These are phyloP conservation scores for Prolemur simus DNA, from an alignment of 2,113 vertebrate genomes.

Conservation along the genomic window DNA sequence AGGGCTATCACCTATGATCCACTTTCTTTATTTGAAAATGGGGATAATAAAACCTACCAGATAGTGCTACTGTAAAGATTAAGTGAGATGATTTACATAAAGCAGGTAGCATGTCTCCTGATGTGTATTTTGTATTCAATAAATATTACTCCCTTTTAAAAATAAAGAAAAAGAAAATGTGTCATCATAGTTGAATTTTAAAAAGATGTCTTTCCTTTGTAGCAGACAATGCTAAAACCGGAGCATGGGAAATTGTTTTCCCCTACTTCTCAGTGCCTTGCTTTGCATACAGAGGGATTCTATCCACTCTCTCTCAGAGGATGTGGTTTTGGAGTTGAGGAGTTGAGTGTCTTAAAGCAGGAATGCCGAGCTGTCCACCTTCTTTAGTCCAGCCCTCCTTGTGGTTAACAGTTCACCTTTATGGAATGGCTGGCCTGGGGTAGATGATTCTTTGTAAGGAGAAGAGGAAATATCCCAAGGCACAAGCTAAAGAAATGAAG, in stretches of 20 bases:
- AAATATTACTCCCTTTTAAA: not conserved
- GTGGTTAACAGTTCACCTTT: not conserved
- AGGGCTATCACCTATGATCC: not conserved
- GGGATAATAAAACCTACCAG: not conserved
- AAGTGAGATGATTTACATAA: not conserved
- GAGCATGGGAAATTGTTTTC: not conserved
- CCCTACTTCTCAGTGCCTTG: not conserved
- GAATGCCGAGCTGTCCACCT: not conserved
- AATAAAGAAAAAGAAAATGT: not conserved
- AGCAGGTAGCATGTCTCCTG: not conserved
- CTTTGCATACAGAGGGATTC: not conserved
- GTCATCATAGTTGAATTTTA: not conserved
- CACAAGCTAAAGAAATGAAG: not conserved
- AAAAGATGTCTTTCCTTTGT: not conserved
- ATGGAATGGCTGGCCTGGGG: not conserved
- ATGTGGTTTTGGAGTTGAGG: not conserved
- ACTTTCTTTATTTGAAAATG: not conserved
- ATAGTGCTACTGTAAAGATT: not conserved
- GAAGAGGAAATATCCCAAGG: not conserved
- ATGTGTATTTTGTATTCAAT: not conserved
- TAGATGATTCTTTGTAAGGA: not conserved
- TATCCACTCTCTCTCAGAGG: not conserved
- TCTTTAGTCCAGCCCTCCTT: not conserved
- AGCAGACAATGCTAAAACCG: not conserved
- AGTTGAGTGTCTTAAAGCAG: not conserved